Percentiles rank a stretch among this genome's conserved stretches.
Evolutionary conservation across 64 coral and sea anemone species (phyloP).

Genomic region (Orbicella faveolata): DNA sequence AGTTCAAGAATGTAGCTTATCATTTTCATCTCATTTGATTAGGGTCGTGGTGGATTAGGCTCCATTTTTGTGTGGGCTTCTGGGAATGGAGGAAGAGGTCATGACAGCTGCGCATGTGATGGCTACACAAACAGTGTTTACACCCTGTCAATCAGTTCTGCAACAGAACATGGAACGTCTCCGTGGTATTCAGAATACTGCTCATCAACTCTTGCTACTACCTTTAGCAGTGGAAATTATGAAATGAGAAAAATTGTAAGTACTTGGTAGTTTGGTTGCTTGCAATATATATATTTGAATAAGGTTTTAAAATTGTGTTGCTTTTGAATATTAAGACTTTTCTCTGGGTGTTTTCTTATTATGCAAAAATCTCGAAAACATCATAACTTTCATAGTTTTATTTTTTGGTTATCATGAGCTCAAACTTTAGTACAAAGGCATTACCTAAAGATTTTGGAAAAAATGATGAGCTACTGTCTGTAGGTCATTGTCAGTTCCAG

Average conservation of each 20-base stretch:
- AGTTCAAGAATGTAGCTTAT: neutral
- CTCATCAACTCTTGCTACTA: conserved; percentile 92
- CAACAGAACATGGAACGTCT: conserved; percentile 85
- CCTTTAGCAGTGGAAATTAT: conserved; percentile 85
- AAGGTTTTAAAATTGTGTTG: too few relatives aligned
- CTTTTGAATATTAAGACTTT: too few relatives aligned
- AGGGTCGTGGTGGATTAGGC: conserved; percentile 89
- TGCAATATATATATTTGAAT: too few relatives aligned
- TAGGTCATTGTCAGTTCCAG: too few relatives aligned
- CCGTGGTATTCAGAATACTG: conserved; percentile 98
- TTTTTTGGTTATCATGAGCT: too few relatives aligned
- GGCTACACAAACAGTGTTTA: conserved; percentile 99
- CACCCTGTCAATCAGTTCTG: conserved; percentile 96
- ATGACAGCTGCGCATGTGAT: conserved; percentile 95
- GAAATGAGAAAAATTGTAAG: conserved; percentile 90
- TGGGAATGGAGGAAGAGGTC: conserved; percentile 81
- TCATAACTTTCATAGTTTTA: too few relatives aligned
- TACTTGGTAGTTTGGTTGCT: neutral
- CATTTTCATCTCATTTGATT: neutral
- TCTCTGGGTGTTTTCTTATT: too few relatives aligned
- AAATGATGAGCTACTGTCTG: too few relatives aligned
- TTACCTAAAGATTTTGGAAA: too few relatives aligned
- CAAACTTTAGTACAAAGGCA: too few relatives aligned
- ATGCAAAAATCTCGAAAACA: too few relatives aligned
- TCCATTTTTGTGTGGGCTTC: conserved; percentile 98